These are phyloP conservation scores for human DNA, from an alignment of 2,113 vertebrate species.

Conservation along the genomic window DNA sequence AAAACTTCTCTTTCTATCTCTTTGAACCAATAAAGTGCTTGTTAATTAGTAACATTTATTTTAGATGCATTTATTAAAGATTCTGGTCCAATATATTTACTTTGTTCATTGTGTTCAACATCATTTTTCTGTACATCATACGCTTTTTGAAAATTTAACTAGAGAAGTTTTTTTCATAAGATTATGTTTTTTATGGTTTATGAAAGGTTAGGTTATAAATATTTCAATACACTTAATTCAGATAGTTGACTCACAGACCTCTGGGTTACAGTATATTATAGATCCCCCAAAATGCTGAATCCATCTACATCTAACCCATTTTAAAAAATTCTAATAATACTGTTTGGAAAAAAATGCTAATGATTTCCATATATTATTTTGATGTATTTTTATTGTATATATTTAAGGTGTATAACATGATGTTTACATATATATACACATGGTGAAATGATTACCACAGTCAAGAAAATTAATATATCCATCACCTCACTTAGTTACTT, in stretches of 20 bases:
- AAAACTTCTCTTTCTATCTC: background rate
- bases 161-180: background rate
- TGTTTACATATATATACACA: background rate
- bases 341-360: background rate
- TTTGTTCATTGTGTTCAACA: background rate
- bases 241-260: background rate
- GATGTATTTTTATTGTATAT: background rate
- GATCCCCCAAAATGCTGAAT: background rate
- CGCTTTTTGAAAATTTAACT: conserved; percentile 32
- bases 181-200: background rate
- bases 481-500: background rate
- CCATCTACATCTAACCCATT: background rate
- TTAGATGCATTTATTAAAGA: conserved; percentile 2
- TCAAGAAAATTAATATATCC: background rate
- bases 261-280: background rate
- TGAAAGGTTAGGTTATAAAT: background rate
- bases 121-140: background rate
- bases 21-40: background rate
- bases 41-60: background rate
- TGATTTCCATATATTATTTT: background rate
- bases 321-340: background rate
- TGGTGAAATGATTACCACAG: background rate
- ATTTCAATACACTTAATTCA: conserved; percentile 43
- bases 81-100: background rate
- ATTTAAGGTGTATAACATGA: background rate